Conservation (phyloP, 2,113 vertebrate species). For the Pteruthius melanotis region DNA sequence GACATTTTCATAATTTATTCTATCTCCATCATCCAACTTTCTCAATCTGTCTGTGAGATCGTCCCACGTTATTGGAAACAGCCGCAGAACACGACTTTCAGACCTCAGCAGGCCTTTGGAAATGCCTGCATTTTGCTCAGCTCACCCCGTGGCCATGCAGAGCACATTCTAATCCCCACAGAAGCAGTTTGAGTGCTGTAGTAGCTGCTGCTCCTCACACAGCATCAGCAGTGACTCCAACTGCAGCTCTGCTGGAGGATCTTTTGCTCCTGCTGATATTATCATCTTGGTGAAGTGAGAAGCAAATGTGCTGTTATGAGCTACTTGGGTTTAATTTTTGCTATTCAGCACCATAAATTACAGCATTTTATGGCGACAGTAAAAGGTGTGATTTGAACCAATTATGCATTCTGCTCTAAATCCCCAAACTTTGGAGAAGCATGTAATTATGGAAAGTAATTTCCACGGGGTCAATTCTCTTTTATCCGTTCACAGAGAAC, state of each 20-base stretch:
- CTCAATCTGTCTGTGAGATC: not conserved
- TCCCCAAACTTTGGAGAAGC: not conserved
- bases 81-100: not conserved
- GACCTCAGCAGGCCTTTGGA: not conserved
- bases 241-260: not conserved
- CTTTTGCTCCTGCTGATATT: not conserved
- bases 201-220: not conserved
- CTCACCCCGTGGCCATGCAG: not conserved
- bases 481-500: not conserved
- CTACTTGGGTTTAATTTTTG: not conserved
- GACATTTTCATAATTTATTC: not conserved
- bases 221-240: not conserved
- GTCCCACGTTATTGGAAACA: accelerated
- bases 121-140: not conserved
- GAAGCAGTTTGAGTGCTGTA: not conserved
- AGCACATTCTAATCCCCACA: not conserved
- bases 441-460: not conserved
- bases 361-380: not conserved
- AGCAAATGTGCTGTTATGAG: not conserved
- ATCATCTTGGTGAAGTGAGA: not conserved
- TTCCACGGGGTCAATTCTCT: not conserved
- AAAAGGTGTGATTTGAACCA: slow-evolving; percentile 17
- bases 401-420: not conserved
- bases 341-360: slow-evolving; percentile 12
- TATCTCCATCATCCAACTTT: not conserved